Percentiles rank a stretch among this genome's conserved stretches.
These are phyloP conservation scores for Morpho achilles DNA, from an alignment of 2,888 invertebrate genomes.

Conservation along the genomic window DNA sequence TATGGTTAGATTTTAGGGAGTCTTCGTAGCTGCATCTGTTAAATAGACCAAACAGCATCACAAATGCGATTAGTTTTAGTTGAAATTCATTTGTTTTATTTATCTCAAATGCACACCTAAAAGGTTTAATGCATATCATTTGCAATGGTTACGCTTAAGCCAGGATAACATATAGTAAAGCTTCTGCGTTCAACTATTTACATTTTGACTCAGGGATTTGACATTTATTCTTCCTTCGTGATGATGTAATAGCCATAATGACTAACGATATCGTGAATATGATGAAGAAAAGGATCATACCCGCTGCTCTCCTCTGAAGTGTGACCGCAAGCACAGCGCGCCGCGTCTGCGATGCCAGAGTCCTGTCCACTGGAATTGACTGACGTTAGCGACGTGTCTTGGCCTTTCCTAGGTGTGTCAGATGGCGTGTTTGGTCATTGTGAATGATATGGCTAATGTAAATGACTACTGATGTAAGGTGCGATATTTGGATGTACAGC, in stretches of 20 bases:
- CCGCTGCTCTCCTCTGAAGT: slow-evolving; percentile 86
- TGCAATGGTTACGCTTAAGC: too few relatives aligned
- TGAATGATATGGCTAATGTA: not conserved
- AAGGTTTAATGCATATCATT: too few relatives aligned
- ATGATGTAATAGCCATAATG: too few relatives aligned
- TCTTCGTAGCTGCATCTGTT: slow-evolving; percentile 88
- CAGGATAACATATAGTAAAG: too few relatives aligned
- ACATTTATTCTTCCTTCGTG: too few relatives aligned
- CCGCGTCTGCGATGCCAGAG: slow-evolving; percentile 84
- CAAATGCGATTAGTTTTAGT: too few relatives aligned
- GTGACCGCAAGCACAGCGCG: slow-evolving; percentile 82
- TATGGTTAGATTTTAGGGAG: slow-evolving; percentile 84
- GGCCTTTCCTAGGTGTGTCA: slow-evolving; percentile 57
- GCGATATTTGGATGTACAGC: too few relatives aligned
- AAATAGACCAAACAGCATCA: too few relatives aligned
- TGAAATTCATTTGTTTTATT: too few relatives aligned
- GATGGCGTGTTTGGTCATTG: not conserved
- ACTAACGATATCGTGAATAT: too few relatives aligned
- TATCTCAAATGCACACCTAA: too few relatives aligned
- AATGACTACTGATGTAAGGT: not conserved
- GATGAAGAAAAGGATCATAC: slow-evolving; percentile 49
- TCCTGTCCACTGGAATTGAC: slow-evolving; percentile 91
- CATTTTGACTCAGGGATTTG: too few relatives aligned
- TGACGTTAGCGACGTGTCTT: slow-evolving; percentile 87
- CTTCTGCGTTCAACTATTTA: not conserved